phyloP scores from a whole-genome alignment of 2,888 invertebrate genomes.

The Agrotis segetum region DNA sequence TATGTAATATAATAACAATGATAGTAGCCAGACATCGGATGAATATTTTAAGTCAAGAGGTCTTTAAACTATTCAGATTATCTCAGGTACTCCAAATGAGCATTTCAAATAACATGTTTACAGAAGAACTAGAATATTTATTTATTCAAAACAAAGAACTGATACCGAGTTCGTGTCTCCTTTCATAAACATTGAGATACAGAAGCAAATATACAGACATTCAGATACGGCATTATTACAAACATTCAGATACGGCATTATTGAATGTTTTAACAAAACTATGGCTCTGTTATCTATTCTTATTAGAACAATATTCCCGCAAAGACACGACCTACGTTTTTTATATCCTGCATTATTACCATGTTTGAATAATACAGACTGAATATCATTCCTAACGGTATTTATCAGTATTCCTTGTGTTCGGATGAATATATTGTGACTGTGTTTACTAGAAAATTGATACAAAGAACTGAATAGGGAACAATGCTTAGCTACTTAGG shows the following conservation, averaged over 20 bases:
- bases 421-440: constrained; percentile 31
- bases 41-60: background rate
- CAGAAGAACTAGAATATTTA: constrained; percentile 31
- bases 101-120: constrained; percentile 31
- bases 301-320: constrained; percentile 32
- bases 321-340: constrained; percentile 30
- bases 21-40: background rate
- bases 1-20: too few relatives aligned
- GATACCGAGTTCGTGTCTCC: constrained; percentile 50
- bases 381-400: constrained; percentile 22
- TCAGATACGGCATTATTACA: constrained; percentile 38
- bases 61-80: constrained; percentile 14
- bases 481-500: background rate
- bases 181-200: constrained; percentile 57
- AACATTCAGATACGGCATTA: constrained; percentile 16
- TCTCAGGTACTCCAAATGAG: background rate
- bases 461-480: constrained; percentile 21
- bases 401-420: constrained; percentile 20
- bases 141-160: constrained; percentile 45
- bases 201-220: constrained; percentile 52
- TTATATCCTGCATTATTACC: constrained; percentile 11
- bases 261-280: constrained; percentile 60
- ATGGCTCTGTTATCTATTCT: constrained; percentile 58
- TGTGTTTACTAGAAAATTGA: constrained; percentile 17
- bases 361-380: constrained; percentile 30